Base-by-base conservation (phyloP, 2,888 invertebrate genomes). In the Spodoptera picta region DNA sequence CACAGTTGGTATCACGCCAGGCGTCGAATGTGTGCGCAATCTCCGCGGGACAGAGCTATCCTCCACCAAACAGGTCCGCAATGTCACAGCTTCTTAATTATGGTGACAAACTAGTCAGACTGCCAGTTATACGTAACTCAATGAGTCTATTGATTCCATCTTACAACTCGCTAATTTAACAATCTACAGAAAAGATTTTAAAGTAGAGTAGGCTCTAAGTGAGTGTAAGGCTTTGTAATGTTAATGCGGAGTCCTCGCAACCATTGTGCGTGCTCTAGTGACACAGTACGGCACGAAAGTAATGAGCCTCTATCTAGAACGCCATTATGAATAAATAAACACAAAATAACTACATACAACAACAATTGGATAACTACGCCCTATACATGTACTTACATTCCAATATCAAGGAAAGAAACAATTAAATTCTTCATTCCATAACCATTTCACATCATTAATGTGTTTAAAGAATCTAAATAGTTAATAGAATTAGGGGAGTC, bases 211-310 rank as follows among this genome's bases (percentile, higher is more conserved):
- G n/a, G 27, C 42, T 45, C 49, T 47, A 45, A 12, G 42, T 46
- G 36, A 41, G 12, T 48, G n/a, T 51, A 56, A 61, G 47, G 24
- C 47, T 55, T 61, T 81, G 24, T 68, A 49, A 77, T 81, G 80
- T 24, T 57, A 79, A 81, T 72, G 60, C 44, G 57, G 46, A 54
- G 69, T 77, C 80, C 77, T 79, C 63, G 47, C 48, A 45, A 12
- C 62, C 60, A 64, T 65, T 60, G 71, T 68, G 70, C 5, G 27
- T 50, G 81, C 67, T 79, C 80, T 47, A 71, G 71, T 80, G 81
- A 81, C 80, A 79, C 70, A 72, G 60, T 73, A 46, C 31, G 51
- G 27, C 54, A 49, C 44, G 53, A 62, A 36, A 56, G 61, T 65
- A 65, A 60, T 55, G 53, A n/a, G 56, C 14, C 19, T 23, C 4